Conservation (phyloP, 2,888 invertebrate species). For the Lysandra coridon region DNA sequence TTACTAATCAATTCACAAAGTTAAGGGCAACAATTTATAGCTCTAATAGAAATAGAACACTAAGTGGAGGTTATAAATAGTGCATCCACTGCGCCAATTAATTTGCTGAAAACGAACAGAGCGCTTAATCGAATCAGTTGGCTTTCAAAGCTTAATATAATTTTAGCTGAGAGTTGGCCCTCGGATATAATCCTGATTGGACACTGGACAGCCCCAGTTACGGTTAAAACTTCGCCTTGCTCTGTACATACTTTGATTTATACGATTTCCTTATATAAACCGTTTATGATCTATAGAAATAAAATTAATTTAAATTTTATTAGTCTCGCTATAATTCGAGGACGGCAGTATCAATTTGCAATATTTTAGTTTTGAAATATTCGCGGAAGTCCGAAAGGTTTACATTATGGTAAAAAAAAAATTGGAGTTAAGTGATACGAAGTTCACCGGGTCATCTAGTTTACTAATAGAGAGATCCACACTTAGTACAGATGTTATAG, state of each 20-base stretch:
- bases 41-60: not conserved
- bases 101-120: not conserved
- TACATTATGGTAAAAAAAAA: too few relatives aligned
- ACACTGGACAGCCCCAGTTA: not conserved
- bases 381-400: too few relatives aligned
- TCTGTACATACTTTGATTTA: not conserved
- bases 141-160: slow-evolving; percentile 8
- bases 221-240: not conserved
- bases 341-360: too few relatives aligned
- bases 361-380: too few relatives aligned
- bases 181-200: not conserved
- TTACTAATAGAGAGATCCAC: too few relatives aligned
- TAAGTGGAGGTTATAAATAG: slow-evolving; percentile 8
- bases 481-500: too few relatives aligned
- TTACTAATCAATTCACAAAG: not conserved
- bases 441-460: too few relatives aligned
- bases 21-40: not conserved
- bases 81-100: slow-evolving; percentile 1
- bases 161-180: not conserved
- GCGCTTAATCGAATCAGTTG: slow-evolving; percentile 14
- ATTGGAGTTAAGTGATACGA: too few relatives aligned
- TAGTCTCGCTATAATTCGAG: too few relatives aligned
- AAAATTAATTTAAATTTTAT: too few relatives aligned
- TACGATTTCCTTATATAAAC: too few relatives aligned
- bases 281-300: too few relatives aligned